Conservation (phyloP, 1,140 invertebrate genomes). For the Tribolium madens region DNA sequence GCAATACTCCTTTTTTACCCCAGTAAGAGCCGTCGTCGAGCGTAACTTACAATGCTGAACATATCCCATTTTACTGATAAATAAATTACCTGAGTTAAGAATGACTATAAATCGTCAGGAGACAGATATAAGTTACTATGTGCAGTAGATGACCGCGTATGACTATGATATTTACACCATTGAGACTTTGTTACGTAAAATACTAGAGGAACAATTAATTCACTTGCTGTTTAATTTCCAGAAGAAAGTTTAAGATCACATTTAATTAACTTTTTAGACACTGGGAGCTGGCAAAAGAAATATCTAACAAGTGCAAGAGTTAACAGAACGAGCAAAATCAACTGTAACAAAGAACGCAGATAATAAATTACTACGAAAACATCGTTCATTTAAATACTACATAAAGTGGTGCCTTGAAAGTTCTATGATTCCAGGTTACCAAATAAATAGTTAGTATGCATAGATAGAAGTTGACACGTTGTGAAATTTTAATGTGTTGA, state of each 20-base stretch:
- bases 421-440: neutral
- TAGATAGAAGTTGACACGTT: neutral
- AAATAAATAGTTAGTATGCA: slow-evolving; percentile 16
- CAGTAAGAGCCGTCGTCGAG: neutral
- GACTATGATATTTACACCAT: neutral
- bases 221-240: slow-evolving; percentile 1
- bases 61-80: slow-evolving; percentile 18
- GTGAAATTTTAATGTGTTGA: slow-evolving; percentile 26
- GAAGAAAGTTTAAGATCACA: neutral
- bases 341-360: neutral
- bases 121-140: neutral
- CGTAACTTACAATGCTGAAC: neutral
- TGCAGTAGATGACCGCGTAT: slow-evolving; percentile 3
- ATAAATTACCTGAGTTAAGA: slow-evolving; percentile 2
- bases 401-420: neutral
- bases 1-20: neutral
- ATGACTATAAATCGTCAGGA: neutral
- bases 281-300: neutral
- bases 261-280: slow-evolving; percentile 27
- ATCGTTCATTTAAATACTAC: slow-evolving; percentile 1
- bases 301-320: neutral
- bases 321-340: slow-evolving; percentile 2
- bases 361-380: slow-evolving; percentile 14
- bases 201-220: neutral
- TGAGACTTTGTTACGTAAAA: neutral